These are phyloP conservation scores for Lamprotornis superbus DNA, from an alignment of 2,113 vertebrate species.

Conservation along the genomic window DNA sequence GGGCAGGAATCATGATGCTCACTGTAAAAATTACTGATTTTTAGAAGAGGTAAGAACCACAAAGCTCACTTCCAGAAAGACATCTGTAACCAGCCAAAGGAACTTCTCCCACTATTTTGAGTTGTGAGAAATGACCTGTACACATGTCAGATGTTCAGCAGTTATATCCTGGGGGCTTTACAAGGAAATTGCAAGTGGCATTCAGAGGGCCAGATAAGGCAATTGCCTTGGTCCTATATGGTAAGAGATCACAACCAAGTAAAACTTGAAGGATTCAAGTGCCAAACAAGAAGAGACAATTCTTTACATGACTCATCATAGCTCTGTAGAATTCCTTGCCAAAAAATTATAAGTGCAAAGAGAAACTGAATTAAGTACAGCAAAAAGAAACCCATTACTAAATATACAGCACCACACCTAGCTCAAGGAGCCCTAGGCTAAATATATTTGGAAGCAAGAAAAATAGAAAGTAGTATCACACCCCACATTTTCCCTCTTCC, in stretches of 20 bases:
- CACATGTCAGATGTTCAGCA: not conserved
- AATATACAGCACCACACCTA: not conserved
- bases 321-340: not conserved
- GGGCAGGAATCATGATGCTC: not conserved
- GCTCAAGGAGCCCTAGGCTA: not conserved
- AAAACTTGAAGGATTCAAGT: not conserved
- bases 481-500: not conserved
- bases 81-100: not conserved
- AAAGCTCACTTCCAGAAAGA: not conserved
- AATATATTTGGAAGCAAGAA: not conserved
- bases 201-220: not conserved
- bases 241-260: not conserved
- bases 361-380: not conserved
- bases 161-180: not conserved
- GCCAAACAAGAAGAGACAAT: not conserved
- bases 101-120: not conserved
- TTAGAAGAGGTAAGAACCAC: not conserved
- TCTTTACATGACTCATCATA: not conserved
- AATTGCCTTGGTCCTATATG: not conserved
- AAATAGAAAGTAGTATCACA: not conserved
- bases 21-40: not conserved
- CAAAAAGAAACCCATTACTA: not conserved
- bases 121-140: not conserved
- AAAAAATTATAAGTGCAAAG: not conserved
- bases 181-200: not conserved